Base-by-base conservation (phyloP, 2,797 vertebrate genomes). In the Leuciscus waleckii region DNA sequence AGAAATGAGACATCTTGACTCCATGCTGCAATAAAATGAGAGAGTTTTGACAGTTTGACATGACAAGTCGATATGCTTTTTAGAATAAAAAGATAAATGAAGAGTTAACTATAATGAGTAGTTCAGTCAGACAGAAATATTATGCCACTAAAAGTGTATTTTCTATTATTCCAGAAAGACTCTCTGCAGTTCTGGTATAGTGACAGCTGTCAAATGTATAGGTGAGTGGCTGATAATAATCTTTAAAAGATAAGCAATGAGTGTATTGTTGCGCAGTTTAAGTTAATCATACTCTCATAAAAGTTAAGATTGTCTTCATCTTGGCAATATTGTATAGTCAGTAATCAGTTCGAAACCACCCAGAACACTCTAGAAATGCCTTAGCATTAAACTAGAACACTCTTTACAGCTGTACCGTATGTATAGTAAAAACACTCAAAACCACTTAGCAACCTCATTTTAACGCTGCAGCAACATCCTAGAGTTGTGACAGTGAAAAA, bases 161-260 rank as follows among this genome's bases (percentile, higher is more conserved):
- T 73, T 87, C 39, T 86, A 43, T 81, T 90, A 88, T 88, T 23
- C 0, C 89, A 89, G 88, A 87, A 96, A 94, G 87, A 95, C 95
- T 79, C 91, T 89, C 13, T 97, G 96, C 35, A 81, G 87, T 82
- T 96, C 96, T 0, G 96, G 95, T 21, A 92, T 85, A 0, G 94
- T 95, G 89, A 94, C 96, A 16, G 90, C 93, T 76, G 85, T 97
- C 70, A 95, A 95, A 88, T 97, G 92, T 85, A 88, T 92, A 84
- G 91, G 92, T 92, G 78, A 90, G 90, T 79, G 23, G 14, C 21
- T 56, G 37, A 32, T 58, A 21, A 85, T 56, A 37, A 54, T 51
- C 26, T 32, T 32, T 7, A 17, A 32, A 65, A 32, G 26, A 63
- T 63, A 29, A 7, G 56, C 7, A 58, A n/a, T n/a, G 4, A 58